These are phyloP conservation scores for Peromyscus eremicus DNA, from an alignment of 2,797 vertebrate genomes.

Conservation along the genomic window DNA sequence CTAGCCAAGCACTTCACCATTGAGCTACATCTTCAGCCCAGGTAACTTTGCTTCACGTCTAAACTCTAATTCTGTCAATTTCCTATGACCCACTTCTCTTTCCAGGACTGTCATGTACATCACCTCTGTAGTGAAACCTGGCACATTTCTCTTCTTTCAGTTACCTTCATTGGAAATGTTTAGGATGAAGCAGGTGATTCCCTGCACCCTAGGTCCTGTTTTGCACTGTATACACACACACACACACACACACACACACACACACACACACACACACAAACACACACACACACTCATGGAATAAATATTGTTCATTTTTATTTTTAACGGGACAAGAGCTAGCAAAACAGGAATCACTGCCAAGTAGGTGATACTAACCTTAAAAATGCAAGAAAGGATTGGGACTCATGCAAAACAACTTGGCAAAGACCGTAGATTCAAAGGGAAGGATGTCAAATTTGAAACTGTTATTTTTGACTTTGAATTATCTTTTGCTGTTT, in stretches of 20 bases:
- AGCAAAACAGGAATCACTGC: constrained; percentile 17
- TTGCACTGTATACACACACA: not conserved
- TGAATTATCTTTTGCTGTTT: not conserved
- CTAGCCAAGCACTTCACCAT: not conserved
- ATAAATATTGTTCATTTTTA: not conserved
- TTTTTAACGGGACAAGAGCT: not conserved
- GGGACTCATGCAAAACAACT: not conserved
- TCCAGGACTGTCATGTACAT: not conserved
- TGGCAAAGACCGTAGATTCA: not conserved
- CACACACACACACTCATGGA: not conserved
- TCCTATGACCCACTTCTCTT: not conserved
- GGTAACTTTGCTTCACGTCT: not conserved
- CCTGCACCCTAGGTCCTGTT: not conserved
- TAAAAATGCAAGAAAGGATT: not conserved
- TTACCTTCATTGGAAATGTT: not conserved
- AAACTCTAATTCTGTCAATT: not conserved
- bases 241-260: too few relatives aligned
- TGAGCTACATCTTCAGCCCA: not conserved
- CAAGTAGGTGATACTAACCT: not conserved
- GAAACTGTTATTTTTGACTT: constrained; percentile 3
- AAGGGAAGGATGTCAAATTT: not conserved
- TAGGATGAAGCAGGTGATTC: not conserved
- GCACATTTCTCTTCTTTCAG: not conserved
- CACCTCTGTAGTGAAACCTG: not conserved
- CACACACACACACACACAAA: too few relatives aligned